phyloP scores from a whole-genome alignment of 2,888 invertebrate species.

The Chrysodeixis includens region DNA sequence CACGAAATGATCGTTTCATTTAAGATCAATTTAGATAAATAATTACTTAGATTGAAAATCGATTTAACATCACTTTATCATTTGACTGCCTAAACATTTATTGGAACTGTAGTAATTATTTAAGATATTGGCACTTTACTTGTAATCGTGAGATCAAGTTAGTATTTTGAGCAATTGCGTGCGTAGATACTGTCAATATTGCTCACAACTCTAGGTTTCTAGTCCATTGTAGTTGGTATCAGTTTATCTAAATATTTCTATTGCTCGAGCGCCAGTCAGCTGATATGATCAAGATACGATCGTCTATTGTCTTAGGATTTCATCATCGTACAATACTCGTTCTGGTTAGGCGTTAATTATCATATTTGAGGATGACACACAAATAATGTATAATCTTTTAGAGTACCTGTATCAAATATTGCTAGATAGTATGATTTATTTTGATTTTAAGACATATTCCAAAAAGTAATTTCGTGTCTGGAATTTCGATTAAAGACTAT shows the following conservation, averaged over 20 bases:
- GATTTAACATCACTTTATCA: background rate
- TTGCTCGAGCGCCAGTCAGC: constrained; percentile 35
- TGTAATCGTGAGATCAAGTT: background rate
- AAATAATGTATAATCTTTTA: no score
- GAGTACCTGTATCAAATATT: no score
- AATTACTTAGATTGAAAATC: constrained; percentile 1
- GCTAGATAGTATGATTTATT: no score
- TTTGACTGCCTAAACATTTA: background rate
- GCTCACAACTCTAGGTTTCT: constrained; percentile 30
- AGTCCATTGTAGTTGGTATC: constrained; percentile 35
- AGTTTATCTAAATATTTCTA: constrained; percentile 49
- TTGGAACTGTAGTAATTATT: background rate
- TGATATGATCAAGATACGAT: constrained; percentile 45
- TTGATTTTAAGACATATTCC: no score
- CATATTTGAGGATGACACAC: constrained; percentile 29
- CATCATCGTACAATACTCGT: constrained; percentile 33
- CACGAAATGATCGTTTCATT: constrained; percentile 1
- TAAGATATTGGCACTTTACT: background rate
- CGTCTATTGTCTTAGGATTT: constrained; percentile 49
- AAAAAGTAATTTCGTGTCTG: no score
- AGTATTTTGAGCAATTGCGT: background rate
- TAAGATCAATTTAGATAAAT: constrained; percentile 4
- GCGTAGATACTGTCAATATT: constrained; percentile 7
- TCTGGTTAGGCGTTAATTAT: constrained; percentile 32
- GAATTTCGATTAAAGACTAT: no score